phyloP scores from a whole-genome alignment of 2,113 vertebrate genomes.

The Hypocryptadius cinnamomeus region DNA sequence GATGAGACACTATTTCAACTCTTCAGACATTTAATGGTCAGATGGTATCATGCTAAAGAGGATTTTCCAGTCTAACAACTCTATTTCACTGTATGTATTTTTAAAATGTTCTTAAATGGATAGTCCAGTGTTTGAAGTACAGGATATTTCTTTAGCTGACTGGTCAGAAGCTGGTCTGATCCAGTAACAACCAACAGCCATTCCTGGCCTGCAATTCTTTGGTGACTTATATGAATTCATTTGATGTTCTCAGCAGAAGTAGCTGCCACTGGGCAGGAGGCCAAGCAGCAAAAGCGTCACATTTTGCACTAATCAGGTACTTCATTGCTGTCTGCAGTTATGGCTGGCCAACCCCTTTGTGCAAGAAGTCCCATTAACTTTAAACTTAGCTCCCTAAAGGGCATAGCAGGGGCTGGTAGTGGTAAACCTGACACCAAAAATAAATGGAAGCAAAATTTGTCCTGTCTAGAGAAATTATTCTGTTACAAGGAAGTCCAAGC shows the following conservation, averaged over 20 bases:
- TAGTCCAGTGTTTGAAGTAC: background rate
- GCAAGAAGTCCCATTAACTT: background rate
- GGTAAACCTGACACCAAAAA: background rate
- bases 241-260: background rate
- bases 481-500: background rate
- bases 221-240: background rate
- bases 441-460: background rate
- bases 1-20: conserved; percentile 9
- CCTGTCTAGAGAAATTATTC: background rate
- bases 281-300: background rate
- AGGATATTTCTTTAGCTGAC: background rate
- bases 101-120: conserved; percentile 1
- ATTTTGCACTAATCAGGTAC: background rate
- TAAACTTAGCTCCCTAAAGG: background rate
- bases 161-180: background rate
- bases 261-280: background rate
- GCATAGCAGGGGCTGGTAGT: too few relatives aligned
- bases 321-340: background rate
- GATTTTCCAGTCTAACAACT: conserved; percentile 33
- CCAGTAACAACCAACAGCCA: background rate
- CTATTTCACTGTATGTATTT: background rate
- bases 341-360: background rate
- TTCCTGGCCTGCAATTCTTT: background rate
- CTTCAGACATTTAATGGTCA: background rate
- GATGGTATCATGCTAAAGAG: background rate